phyloP scores from a whole-genome alignment of 2,888 invertebrate genomes.

The Tiliacea citrago region DNA sequence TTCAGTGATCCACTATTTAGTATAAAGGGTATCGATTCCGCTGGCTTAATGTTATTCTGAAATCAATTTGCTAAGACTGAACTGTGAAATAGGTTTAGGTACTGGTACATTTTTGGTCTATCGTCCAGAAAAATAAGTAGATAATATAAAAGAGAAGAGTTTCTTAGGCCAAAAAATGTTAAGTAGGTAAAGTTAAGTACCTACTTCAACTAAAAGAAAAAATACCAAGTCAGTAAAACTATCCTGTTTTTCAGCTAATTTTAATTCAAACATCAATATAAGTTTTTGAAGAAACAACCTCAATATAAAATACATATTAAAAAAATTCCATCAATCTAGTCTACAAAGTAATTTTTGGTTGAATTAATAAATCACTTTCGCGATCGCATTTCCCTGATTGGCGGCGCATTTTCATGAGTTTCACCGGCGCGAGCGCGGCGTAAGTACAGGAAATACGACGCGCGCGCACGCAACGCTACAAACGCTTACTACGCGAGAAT shows the following conservation, averaged over 20 bases:
- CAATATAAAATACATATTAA: not conserved
- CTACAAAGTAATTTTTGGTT: constrained; percentile 77
- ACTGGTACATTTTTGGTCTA: not conserved
- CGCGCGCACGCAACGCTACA: constrained; percentile 78
- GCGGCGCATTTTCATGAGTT: constrained; percentile 85
- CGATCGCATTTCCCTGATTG: constrained; percentile 83
- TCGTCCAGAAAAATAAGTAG: not conserved
- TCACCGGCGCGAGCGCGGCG: constrained; percentile 77
- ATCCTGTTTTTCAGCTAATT: not conserved
- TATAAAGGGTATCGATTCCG: constrained; percentile 67
- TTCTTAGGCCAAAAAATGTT: no score
- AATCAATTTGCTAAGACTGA: constrained; percentile 21
- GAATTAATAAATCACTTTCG: constrained; percentile 89
- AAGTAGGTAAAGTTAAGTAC: not conserved
- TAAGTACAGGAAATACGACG: constrained; percentile 79
- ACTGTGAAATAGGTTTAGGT: not conserved
- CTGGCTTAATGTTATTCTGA: constrained; percentile 37
- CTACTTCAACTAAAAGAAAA: not conserved
- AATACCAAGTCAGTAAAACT: not conserved
- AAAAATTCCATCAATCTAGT: constrained; percentile 39
- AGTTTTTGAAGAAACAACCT: not conserved
- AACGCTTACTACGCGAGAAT: constrained; percentile 44
- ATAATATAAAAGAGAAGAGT: not conserved
- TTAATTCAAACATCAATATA: not conserved
- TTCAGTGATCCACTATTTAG: constrained; percentile 70